Evolutionary conservation across 2,797 vertebrate species (phyloP), one percentile per base, ranked within the genome.

Genomic region (Bovichtus diacanthus): DNA sequence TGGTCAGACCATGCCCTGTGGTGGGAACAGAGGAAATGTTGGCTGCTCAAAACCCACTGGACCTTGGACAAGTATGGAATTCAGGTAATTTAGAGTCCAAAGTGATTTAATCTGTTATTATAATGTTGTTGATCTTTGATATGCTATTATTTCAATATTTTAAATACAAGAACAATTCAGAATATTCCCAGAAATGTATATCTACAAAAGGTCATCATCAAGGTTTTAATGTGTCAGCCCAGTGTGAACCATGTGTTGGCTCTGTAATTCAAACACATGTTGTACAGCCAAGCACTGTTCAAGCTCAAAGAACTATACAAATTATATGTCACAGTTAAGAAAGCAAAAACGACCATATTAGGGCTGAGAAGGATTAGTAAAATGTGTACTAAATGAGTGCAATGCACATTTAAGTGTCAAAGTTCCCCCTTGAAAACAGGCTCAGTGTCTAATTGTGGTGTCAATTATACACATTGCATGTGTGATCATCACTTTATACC

Each of bases 1-100:
- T 99, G 98, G 98, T 99, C 98, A 18, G 97, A 99, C 86, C 97
- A 98, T 72, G 98, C 96, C 27, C 92, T 99, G 76, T 99, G 98
- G 98, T 99, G 98, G 98, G 96, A 98, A 55, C 96, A 98, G 71
- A 99, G 96, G 72, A 96, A 94, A 19, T 96, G 95, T 75, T 99
- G 98, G 98, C 95, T 99, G 81, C 94, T 99, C 63, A 99, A 96
- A 92, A 99, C 97, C 1, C 97, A 99, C 89, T 99, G 98, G 98
- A 99, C 98, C 0, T 90, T 99, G 82, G 98, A 99, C 92, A 99
- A 99, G 87, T 99, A 91, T 0, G 98, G 97, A 11, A 95, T 99
- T 66, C 93, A 94, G 92, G 93, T 93, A 85, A 80, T 19, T 18
- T 21, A 16, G 25, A 43, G 41, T 31, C 6, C 18, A 46, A 46